phyloP scores from a whole-genome alignment of 2,113 vertebrate species.

The Sclerurus mexicanus region DNA sequence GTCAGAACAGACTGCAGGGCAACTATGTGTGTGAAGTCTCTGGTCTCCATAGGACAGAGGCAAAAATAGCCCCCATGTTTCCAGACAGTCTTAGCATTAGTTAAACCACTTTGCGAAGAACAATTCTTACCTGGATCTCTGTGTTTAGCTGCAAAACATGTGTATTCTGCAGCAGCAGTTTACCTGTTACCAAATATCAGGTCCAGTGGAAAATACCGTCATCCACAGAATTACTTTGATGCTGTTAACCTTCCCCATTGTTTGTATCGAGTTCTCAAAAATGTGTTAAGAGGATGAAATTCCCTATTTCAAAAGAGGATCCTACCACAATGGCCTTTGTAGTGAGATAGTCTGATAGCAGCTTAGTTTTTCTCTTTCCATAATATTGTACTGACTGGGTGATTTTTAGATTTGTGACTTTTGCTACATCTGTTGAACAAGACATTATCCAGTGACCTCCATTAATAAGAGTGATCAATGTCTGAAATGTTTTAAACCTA shows the following conservation, averaged over 20 bases:
- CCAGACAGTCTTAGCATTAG: neutral
- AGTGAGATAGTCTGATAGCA: neutral
- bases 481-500: neutral
- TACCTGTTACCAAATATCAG: neutral
- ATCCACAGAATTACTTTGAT: neutral
- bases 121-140: neutral
- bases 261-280: neutral
- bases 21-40: neutral
- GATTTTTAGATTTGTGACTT: neutral
- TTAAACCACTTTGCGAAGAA: neutral
- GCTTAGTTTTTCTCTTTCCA: neutral
- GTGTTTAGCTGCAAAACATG: neutral
- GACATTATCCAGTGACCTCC: neutral
- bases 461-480: neutral
- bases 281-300: neutral
- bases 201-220: neutral
- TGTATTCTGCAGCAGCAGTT: neutral
- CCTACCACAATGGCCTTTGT: neutral
- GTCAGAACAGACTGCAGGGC: neutral
- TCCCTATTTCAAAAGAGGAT: neutral
- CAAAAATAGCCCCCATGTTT: neutral
- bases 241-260: neutral
- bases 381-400: neutral
- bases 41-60: neutral
- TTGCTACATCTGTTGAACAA: neutral